Evolutionary conservation across 1,140 invertebrate species (phyloP).

Genomic region (Diachasma alloeum): DNA sequence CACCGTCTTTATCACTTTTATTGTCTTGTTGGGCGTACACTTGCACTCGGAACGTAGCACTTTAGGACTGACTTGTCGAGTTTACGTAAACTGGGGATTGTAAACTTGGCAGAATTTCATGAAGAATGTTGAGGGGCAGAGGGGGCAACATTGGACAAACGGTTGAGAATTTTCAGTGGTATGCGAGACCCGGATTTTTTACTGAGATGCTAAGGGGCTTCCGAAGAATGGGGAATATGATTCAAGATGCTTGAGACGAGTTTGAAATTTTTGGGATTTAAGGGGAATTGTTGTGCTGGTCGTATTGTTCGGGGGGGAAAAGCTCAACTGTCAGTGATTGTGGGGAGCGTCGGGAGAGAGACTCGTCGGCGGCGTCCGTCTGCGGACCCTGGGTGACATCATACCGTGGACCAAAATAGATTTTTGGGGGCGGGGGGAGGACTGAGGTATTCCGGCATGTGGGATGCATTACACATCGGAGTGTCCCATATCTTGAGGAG

Average conservation of each 20-base stretch:
- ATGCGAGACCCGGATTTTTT: not conserved
- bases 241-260: not conserved
- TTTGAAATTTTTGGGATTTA: not conserved
- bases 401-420: conserved; percentile 18
- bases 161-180: not conserved
- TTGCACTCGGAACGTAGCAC: not conserved
- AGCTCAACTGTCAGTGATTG: not conserved
- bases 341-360: not conserved
- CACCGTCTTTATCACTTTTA: no score
- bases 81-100: conserved; percentile 29
- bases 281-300: not conserved
- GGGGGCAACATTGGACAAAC: not conserved
- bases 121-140: not conserved
- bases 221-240: no score
- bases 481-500: not conserved
- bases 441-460: conserved; percentile 1
- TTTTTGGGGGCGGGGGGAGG: not conserved
- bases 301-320: not conserved
- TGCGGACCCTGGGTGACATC: not conserved
- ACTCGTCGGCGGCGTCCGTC: not conserved
- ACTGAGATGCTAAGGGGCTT: not conserved
- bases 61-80: not conserved
- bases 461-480: not conserved
- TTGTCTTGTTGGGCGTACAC: not conserved
- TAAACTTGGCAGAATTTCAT: conserved; percentile 32